phyloP scores from a whole-genome alignment of 2,888 invertebrate genomes.

The Tolmerus cingulatus region DNA sequence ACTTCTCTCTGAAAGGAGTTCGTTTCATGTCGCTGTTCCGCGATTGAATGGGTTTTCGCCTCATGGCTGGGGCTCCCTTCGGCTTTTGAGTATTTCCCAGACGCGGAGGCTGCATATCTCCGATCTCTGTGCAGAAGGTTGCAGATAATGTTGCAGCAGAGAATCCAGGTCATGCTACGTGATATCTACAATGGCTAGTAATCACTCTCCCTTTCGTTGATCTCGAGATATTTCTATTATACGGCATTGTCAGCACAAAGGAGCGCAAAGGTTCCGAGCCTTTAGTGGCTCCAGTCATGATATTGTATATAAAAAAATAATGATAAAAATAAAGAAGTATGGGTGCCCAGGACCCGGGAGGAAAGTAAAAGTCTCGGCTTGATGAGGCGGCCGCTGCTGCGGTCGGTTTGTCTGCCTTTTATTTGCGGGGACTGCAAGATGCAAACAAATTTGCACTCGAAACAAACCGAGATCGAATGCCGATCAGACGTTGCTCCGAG shows the following conservation, averaged over 20 bases:
- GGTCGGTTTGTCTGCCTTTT: background rate
- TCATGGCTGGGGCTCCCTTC: slow-evolving; percentile 27
- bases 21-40: slow-evolving; percentile 6
- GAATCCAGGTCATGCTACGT: slow-evolving; percentile 38
- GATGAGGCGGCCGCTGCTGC: background rate
- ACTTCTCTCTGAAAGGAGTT: slow-evolving; percentile 30
- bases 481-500: background rate
- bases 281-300: slow-evolving; percentile 26
- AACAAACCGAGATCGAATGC: slow-evolving; percentile 1
- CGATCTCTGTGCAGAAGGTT: slow-evolving; percentile 24
- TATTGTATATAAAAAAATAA: background rate
- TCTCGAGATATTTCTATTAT: slow-evolving; percentile 33
- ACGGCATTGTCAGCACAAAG: slow-evolving; percentile 26
- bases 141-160: slow-evolving; percentile 32
- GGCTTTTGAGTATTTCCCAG: slow-evolving; percentile 25
- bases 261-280: background rate
- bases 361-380: slow-evolving; percentile 14
- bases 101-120: slow-evolving; percentile 38
- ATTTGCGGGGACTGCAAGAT: background rate
- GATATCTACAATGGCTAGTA: slow-evolving; percentile 39
- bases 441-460: background rate
- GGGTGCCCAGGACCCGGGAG: background rate
- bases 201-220: slow-evolving; percentile 41
- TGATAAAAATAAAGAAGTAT: background rate
- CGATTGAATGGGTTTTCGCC: slow-evolving; percentile 21